Evolutionary conservation across 2,888 invertebrate genomes (phyloP).

Genomic region (Pteria penguin): DNA sequence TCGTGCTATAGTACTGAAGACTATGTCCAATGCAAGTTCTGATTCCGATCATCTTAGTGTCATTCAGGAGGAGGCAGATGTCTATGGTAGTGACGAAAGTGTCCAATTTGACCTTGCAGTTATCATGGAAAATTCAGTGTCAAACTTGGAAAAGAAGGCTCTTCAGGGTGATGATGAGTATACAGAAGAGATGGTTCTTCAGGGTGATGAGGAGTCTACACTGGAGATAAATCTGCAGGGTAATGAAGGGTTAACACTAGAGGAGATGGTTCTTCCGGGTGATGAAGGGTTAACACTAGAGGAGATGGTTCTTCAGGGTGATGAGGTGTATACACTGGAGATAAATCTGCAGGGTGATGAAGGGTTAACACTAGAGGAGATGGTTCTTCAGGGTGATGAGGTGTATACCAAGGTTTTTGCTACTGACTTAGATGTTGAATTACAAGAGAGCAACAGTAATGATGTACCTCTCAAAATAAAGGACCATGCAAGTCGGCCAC

Average conservation of each 20-base stretch:
- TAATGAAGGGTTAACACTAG: background rate
- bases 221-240: background rate
- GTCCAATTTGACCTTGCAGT: too few species aligned
- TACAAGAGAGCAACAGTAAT: too few species aligned
- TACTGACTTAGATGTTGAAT: too few species aligned
- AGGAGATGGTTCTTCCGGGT: too few species aligned
- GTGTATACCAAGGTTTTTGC: too few species aligned
- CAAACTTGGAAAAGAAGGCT: background rate
- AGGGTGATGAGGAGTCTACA: background rate
- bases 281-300: too few species aligned
- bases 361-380: too few species aligned
- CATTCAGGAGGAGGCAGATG: slow-evolving; percentile 71
- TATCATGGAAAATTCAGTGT: too few species aligned
- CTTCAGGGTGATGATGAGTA: background rate
- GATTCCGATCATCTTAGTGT: slow-evolving; percentile 72
- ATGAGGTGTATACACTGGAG: background rate
- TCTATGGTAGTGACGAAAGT: slow-evolving; percentile 24
- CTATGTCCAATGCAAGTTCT: slow-evolving; percentile 24
- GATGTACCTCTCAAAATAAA: too few species aligned
- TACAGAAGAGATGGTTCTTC: background rate
- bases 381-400: too few species aligned
- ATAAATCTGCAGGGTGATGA: background rate
- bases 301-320: background rate
- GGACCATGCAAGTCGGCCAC: too few species aligned
- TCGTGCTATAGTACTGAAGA: background rate